Evolutionary conservation across 30 jellyfish, hydroid and myxozoan genomes (phyloP), one percentile per base, ranked within the genome.

Genomic region (Chrysaora quinquecirrha): DNA sequence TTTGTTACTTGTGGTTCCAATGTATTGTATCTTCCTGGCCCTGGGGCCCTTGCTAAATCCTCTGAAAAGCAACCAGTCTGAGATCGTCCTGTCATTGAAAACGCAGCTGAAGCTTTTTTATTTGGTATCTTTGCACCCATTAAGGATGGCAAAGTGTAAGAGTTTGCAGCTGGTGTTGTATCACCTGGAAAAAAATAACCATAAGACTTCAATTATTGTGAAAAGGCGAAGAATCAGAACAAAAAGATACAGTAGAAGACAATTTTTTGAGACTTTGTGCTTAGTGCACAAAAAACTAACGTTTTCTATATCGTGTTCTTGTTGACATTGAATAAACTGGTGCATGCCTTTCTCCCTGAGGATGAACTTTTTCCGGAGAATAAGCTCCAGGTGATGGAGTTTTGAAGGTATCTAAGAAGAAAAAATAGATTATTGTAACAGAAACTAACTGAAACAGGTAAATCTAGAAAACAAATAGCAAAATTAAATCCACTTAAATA

Each of bases 371-470:
- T 71, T 94, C 99, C 1, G 99, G 99, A 14, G 99, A 94, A 63
- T 94, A 94, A 1, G 99, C 90, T 7, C 99, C 99, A 46, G 99
- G 99, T 34, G 99, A 82, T 67, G 99, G 99, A 11, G 99, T 94
- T 75, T 94, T 87, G 90, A 94, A 94, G 14, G 95, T 69, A 48
- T 94, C 99, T 94, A 62, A 27, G n/a, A 58, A 9, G 19, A 6
- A 58, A 21, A 58, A 58, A 58, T 20, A 58, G 16, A n/a, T 48
- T 48, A n/a, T 48, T 48, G n/a, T n/a, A n/a, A 58, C 71, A 58
- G 33, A 6, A 58, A 58, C 33, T 19, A 21, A n/a, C 33, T 58
- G 33, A 4, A 58, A 58, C 20, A 58, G 33, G 19, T 47, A 28
- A 1, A 35, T 23, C 1, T 22, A 62, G n/a, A n/a, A n/a, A n/a